phyloP scores from a whole-genome alignment of 2,888 invertebrate species.

The Meteorus colon region DNA sequence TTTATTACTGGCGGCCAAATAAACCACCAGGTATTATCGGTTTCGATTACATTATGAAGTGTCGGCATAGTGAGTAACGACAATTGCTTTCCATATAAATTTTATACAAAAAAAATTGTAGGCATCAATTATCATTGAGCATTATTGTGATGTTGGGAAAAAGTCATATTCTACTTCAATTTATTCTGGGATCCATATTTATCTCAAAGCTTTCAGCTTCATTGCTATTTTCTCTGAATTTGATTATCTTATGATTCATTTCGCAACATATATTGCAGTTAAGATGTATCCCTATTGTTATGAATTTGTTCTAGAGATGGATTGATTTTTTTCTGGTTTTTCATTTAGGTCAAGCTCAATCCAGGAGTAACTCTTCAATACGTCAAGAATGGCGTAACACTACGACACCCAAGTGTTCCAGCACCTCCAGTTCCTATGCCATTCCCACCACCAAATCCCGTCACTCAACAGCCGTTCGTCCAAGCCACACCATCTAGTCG shows the following conservation, averaged over 20 bases:
- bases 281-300: background rate
- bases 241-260: too few species aligned
- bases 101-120: too few species aligned
- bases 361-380: conserved; percentile 66
- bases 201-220: too few species aligned
- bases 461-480: conserved; percentile 44
- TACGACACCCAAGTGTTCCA: conserved; percentile 65
- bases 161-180: too few species aligned
- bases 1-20: conserved; percentile 80
- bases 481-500: conserved; percentile 47
- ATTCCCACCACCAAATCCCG: conserved; percentile 61
- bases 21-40: conserved; percentile 75
- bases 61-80: too few species aligned
- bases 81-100: too few species aligned
- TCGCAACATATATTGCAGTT: too few species aligned
- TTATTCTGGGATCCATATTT: too few species aligned
- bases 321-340: background rate
- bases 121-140: too few species aligned
- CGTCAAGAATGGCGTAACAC: conserved; percentile 64
- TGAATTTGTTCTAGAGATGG: background rate
- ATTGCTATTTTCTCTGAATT: too few species aligned
- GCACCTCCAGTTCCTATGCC: conserved; percentile 58
- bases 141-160: too few species aligned
- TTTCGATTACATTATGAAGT: background rate
- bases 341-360: conserved; percentile 66